A percentile compares a stretch with the other conserved stretches of the same genome.
phyloP scores from a whole-genome alignment of 2,113 vertebrate species.

The Macrotus californicus region DNA sequence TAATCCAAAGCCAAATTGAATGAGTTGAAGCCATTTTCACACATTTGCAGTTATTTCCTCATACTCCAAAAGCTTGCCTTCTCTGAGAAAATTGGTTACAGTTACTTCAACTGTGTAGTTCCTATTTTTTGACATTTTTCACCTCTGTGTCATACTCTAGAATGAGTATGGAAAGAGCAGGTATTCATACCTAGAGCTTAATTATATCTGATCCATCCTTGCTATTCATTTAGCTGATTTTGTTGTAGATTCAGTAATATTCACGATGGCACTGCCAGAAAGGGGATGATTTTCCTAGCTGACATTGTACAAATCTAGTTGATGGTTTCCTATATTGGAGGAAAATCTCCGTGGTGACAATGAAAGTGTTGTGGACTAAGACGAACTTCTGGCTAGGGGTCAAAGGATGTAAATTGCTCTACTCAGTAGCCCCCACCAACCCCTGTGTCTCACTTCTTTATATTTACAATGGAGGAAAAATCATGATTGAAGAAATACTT shows the following conservation, averaged over 20 bases:
- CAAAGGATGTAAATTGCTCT: not conserved
- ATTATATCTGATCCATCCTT: not conserved
- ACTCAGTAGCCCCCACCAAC: not conserved
- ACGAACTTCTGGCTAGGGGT: not conserved
- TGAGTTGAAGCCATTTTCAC: not conserved
- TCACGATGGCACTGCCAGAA: not conserved
- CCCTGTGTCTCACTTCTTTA: not conserved
- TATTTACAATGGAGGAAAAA: not conserved
- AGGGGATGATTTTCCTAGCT: accelerated
- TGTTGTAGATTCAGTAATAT: not conserved
- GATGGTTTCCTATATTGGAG: not conserved
- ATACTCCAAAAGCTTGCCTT: not conserved
- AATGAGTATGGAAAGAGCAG: not conserved
- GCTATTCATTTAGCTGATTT: not conserved
- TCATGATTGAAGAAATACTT: not conserved
- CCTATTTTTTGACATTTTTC: not conserved
- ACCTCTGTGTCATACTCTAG: not conserved
- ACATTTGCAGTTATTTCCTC: not conserved
- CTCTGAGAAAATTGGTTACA: not conserved
- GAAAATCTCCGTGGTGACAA: not conserved
- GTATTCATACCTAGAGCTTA: not conserved
- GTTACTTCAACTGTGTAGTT: not conserved
- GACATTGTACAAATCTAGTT: not conserved
- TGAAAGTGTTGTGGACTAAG: not conserved
- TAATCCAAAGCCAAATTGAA: not conserved